Base-by-base conservation (phyloP, 2,113 vertebrate genomes). In the Eolophus roseicapilla region DNA sequence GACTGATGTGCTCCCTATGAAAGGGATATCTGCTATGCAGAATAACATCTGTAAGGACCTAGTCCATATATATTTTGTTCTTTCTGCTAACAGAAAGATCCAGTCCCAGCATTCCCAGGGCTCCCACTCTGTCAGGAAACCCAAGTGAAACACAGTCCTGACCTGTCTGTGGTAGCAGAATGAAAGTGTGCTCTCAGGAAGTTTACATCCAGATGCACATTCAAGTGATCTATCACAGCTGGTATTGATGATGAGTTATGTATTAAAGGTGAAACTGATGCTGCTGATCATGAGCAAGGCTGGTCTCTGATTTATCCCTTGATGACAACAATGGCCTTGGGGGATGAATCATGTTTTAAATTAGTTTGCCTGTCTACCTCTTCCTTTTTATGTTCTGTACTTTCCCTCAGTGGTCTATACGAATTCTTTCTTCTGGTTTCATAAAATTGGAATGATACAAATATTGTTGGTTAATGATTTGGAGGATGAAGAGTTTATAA, bases 371-470 rank as follows among this genome's bases (percentile, higher is more conserved):
- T 46, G 25, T 9, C 6, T 2, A 4, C 5, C 3, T 39, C 1
- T 20, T 9, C 39, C 4, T 50, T 37, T 35, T 2, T 68, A 8
- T 19, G 28, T 50, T 17, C 11, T 39, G 17, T n/a, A 1, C 9
- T 46, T 13, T 52, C 5, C 5, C 24, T 53, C 1, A 3, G 62
- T 21, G 11, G 3, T 13, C 14, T 39, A 0, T 10, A 2, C 6
- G 12, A 35, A 46, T 39, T 17, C 33, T 71, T 47, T 3, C 11
- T 79, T 74, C 33, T 55, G 21, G 19, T 84, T 62, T 55, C 37
- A 6, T 35, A 24, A 15, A 14, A 17, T 6, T 64, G 19, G 46
- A 46, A 25, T 24, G 39, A 23, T 18, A 20, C 35, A 24, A 23
- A 15, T 12, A 17, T 4, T 28, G 7, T 31, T 69, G 24, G 20